Conservation (phyloP, 2,888 invertebrate species). For the Ceratothoa steindachneri region DNA sequence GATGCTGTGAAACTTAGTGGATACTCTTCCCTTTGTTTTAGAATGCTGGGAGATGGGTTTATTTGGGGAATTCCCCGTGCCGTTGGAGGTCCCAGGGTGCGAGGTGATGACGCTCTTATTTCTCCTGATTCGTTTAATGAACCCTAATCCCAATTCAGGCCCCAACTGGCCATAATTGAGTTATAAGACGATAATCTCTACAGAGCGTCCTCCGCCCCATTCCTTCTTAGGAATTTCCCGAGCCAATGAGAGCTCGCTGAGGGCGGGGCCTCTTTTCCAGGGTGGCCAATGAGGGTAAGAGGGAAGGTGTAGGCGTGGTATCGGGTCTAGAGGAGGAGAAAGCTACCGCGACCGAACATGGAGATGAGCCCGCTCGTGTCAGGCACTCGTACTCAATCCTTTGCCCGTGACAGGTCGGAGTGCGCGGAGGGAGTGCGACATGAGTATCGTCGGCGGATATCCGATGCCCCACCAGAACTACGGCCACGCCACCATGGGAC, state of each 20-base stretch:
- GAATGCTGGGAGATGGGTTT: too few relatives aligned
- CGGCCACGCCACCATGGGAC: conserved; percentile 32
- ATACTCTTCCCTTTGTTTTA: too few relatives aligned
- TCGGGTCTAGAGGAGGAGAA: not conserved
- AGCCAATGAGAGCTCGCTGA: not conserved
- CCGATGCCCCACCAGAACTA: conserved; percentile 46
- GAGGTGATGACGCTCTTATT: too few relatives aligned
- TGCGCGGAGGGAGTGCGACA: conserved; percentile 25
- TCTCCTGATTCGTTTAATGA: too few relatives aligned
- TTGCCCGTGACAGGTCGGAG: conserved; percentile 24
- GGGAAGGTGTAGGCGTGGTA: conserved; percentile 15
- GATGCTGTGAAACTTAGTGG: too few relatives aligned
- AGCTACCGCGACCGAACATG: conserved; percentile 25
- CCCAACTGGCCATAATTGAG: conserved; percentile 43
- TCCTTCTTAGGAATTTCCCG: conserved; percentile 10
- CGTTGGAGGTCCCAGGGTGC: too few relatives aligned
- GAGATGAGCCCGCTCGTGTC: not conserved
- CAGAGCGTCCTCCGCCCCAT: conserved; percentile 18
- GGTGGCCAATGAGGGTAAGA: conserved; percentile 8
- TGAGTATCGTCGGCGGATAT: conserved; percentile 46
- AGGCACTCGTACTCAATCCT: conserved; percentile 32
- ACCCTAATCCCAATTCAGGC: too few relatives aligned
- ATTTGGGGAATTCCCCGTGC: too few relatives aligned
- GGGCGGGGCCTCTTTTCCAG: conserved; percentile 10
- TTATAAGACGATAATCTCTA: conserved; percentile 38